These are phyloP conservation scores for Andrena chrysosceles DNA, from an alignment of 2,888 invertebrate genomes.

Conservation along the genomic window DNA sequence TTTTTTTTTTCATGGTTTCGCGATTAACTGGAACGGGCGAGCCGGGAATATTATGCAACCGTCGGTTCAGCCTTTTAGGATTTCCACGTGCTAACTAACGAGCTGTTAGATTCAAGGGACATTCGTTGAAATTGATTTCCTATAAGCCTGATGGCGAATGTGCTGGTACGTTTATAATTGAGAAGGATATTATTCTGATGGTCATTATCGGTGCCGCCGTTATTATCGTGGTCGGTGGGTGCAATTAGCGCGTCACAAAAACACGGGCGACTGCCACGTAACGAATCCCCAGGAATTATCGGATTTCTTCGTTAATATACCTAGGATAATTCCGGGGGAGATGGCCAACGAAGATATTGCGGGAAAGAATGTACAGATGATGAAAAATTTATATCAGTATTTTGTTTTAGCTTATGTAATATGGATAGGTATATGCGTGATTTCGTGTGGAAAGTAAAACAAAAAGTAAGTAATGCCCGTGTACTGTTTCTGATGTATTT, in stretches of 20 bases:
- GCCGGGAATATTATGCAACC: not conserved
- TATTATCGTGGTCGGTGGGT: slow-evolving; percentile 19
- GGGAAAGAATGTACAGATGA: too few relatives aligned
- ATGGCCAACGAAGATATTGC: too few relatives aligned
- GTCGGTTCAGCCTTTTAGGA: not conserved
- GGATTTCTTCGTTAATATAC: slow-evolving; percentile 27
- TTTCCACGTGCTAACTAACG: too few relatives aligned
- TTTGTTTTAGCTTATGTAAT: too few relatives aligned
- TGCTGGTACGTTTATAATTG: slow-evolving; percentile 30
- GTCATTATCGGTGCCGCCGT: slow-evolving; percentile 25
- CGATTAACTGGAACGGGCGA: not conserved
- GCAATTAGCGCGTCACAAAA: slow-evolving; percentile 37
- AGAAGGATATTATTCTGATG: slow-evolving; percentile 22
- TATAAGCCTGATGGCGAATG: not conserved
- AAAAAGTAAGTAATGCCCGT: too few relatives aligned
- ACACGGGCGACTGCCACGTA: slow-evolving; percentile 22
- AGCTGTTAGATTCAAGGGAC: not conserved
- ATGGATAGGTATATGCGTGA: too few relatives aligned
- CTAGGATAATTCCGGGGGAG: too few relatives aligned
- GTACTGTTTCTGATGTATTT: too few relatives aligned
- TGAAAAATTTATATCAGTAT: too few relatives aligned
- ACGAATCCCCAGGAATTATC: slow-evolving; percentile 35
- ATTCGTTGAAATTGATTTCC: slow-evolving; percentile 16
- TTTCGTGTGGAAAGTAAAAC: too few relatives aligned
- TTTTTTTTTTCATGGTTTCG: not conserved